Percentiles rank a stretch among this genome's conserved stretches.
These are phyloP conservation scores for Notoglanidium macrostoma DNA, from an alignment of 2,797 vertebrate genomes.

Conservation along the genomic window DNA sequence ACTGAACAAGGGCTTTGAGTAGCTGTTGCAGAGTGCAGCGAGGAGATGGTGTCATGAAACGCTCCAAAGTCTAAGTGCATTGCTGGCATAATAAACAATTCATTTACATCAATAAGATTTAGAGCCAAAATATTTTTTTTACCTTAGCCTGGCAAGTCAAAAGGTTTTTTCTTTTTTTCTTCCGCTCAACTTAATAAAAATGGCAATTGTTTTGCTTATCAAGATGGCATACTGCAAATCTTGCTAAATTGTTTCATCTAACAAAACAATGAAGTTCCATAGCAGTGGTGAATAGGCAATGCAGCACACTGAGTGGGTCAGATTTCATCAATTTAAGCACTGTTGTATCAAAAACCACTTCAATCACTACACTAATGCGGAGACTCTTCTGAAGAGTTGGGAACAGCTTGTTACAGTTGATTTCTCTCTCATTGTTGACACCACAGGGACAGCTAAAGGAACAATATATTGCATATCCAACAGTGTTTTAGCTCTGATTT, in stretches of 20 bases:
- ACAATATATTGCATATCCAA: slow-evolving; percentile 14
- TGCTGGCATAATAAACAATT: slow-evolving; percentile 44
- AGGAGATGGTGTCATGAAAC: not conserved
- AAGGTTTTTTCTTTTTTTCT: not conserved
- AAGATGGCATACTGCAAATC: slow-evolving; percentile 7
- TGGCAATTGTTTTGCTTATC: slow-evolving; percentile 28
- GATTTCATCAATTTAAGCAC: slow-evolving; percentile 11
- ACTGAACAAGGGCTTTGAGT: not conserved
- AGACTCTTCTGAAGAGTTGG: not conserved
- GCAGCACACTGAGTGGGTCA: not conserved
- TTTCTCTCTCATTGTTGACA: slow-evolving; percentile 28
- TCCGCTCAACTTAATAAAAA: slow-evolving; percentile 26
- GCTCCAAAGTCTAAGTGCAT: slow-evolving; percentile 48
- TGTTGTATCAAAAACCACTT: slow-evolving; percentile 14
- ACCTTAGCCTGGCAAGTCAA: not conserved
- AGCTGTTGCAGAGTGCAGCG: not conserved
- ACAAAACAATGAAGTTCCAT: slow-evolving; percentile 32
- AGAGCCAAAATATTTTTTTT: slow-evolving; percentile 10
- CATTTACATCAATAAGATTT: slow-evolving; percentile 32
- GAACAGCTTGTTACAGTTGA: slow-evolving; percentile 6
- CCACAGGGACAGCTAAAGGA: slow-evolving; percentile 31
- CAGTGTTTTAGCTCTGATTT: slow-evolving; percentile 10
- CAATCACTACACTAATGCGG: not conserved
- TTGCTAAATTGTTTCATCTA: slow-evolving; percentile 29
- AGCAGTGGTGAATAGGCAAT: not conserved